These are phyloP conservation scores for Leptoclinus maculatus DNA, from an alignment of 2,797 vertebrate species.

Conservation along the genomic window DNA sequence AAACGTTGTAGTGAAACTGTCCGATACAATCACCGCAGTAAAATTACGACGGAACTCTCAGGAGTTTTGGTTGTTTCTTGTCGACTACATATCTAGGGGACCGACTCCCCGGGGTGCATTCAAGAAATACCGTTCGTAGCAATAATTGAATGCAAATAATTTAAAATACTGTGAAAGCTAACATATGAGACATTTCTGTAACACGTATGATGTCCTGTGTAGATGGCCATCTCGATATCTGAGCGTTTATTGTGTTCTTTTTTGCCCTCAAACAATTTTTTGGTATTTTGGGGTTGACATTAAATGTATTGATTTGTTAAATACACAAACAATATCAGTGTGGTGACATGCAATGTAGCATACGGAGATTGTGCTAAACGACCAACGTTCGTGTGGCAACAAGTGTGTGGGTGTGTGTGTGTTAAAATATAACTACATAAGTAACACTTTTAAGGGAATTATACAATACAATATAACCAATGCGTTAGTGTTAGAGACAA, in stretches of 20 bases:
- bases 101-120: conserved; percentile 3
- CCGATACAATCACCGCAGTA: rapidly evolving
- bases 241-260: background rate
- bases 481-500: background rate
- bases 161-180: too few relatives aligned
- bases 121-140: background rate
- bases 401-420: too few relatives aligned
- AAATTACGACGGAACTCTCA: conserved; percentile 7
- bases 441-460: too few relatives aligned
- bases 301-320: background rate
- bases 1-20: background rate
- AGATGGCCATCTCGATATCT: background rate
- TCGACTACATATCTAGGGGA: background rate
- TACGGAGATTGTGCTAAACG: background rate
- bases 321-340: background rate
- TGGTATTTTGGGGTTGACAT: background rate
- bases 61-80: conserved; percentile 18
- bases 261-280: background rate
- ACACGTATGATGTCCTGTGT: too few relatives aligned
- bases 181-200: background rate
- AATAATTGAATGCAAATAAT: rapidly evolving
- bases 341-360: background rate
- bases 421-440: background rate
- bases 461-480: background rate
- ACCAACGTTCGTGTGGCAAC: too few relatives aligned